Evolutionary conservation across 2,113 vertebrate species (phyloP).

Genomic region (Dendropsophus ebraccatus): DNA sequence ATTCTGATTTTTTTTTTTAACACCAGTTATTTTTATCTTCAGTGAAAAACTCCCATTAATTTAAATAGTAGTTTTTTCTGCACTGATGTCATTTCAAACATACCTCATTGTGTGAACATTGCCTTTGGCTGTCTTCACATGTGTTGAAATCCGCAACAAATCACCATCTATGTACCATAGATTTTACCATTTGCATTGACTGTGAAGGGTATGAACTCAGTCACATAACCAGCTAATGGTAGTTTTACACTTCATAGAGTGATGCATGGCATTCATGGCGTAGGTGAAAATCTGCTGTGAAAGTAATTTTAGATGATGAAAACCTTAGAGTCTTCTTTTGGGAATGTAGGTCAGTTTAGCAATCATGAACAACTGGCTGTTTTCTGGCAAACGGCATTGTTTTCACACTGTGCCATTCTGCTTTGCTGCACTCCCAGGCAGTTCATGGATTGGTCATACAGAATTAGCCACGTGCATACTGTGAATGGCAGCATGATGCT

Average conservation of each 20-base stretch:
- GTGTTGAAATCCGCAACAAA: not conserved
- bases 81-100: too few relatives aligned
- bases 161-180: not conserved
- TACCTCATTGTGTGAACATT: too few relatives aligned
- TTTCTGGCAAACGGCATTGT: not conserved
- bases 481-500: conserved; percentile 50
- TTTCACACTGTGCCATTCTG: conserved; percentile 34
- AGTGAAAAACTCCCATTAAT: too few relatives aligned
- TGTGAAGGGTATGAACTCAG: not conserved
- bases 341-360: conserved; percentile 45
- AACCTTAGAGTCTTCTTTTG: not conserved
- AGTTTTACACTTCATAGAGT: not conserved
- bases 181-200: not conserved
- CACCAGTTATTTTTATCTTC: too few relatives aligned
- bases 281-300: not conserved
- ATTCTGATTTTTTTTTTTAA: too few relatives aligned
- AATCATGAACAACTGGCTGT: not conserved
- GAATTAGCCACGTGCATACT: conserved; percentile 59
- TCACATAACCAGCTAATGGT: not conserved
- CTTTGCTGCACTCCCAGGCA: conserved; percentile 29
- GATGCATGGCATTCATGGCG: not conserved
- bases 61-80: too few relatives aligned
- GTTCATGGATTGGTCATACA: conserved; percentile 57
- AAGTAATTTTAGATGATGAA: not conserved
- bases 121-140: not conserved